Conservation (phyloP, 1,140 invertebrate species). For the Ceratina australensis region DNA sequence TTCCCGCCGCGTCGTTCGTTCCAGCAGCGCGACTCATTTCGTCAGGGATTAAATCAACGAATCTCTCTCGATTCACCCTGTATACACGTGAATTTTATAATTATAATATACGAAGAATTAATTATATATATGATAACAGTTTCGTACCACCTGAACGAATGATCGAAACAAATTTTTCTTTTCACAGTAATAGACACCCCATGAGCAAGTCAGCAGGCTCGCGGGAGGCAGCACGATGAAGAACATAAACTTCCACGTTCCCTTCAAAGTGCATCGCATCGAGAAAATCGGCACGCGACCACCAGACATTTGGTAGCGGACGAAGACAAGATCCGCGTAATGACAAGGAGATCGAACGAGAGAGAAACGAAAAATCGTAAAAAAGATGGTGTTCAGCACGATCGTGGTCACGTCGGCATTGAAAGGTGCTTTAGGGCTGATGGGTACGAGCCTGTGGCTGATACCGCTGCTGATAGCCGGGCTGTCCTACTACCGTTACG, state of each 20-base stretch:
- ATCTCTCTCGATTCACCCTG: too few species aligned
- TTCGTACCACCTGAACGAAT: neutral
- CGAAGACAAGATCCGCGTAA: neutral
- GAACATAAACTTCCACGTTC: neutral
- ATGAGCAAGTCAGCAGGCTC: neutral
- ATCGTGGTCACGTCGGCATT: slow-evolving; percentile 87
- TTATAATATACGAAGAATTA: too few species aligned
- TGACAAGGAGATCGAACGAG: neutral
- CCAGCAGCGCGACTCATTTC: too few species aligned
- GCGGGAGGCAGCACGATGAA: slow-evolving; percentile 11
- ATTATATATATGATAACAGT: too few species aligned
- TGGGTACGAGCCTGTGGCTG: slow-evolving; percentile 88
- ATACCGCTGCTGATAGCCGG: slow-evolving; percentile 90
- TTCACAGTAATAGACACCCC: slow-evolving; percentile 20
- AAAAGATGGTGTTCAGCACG: slow-evolving; percentile 85
- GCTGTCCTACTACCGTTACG: slow-evolving; percentile 90
- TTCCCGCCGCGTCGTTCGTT: slow-evolving; percentile 35
- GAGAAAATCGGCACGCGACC: slow-evolving; percentile 64
- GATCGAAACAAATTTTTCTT: neutral
- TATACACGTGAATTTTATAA: too few species aligned
- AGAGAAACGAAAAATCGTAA: neutral
- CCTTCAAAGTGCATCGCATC: slow-evolving; percentile 44
- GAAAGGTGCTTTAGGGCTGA: slow-evolving; percentile 86
- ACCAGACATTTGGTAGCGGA: slow-evolving; percentile 55
- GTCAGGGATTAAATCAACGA: too few species aligned